Conservation (phyloP, 2,888 invertebrate genomes). For the Stegophylla sp. region DNA sequence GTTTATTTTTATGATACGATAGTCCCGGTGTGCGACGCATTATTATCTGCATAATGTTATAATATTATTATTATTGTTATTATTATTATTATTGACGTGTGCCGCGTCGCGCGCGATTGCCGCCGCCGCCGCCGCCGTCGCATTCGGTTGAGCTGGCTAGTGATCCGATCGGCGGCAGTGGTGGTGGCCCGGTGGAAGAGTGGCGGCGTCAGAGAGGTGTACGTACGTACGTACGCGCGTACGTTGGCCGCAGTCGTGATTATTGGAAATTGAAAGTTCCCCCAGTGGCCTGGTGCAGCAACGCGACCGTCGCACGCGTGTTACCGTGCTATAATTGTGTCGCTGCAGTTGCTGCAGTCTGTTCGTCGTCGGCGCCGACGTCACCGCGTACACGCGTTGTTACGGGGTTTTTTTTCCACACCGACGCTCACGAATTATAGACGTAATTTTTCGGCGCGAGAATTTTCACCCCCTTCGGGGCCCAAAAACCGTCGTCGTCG, state of each 20-base stretch:
- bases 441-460: not conserved
- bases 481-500: not conserved
- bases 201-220: not conserved
- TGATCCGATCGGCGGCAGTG: no score
- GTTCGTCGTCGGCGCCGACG: not conserved
- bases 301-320: slow-evolving; percentile 7
- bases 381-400: no score
- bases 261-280: slow-evolving; percentile 47
- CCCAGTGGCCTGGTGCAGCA: slow-evolving; percentile 18
- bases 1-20: no score
- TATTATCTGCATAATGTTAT: no score
- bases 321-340: not conserved
- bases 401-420: not conserved
- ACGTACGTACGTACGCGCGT: no score
- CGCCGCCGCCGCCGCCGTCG: not conserved
- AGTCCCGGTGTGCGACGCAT: no score
- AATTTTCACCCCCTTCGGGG: no score
- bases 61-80: no score
- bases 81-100: no score
- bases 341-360: not conserved
- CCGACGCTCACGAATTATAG: not conserved
- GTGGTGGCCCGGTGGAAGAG: not conserved
- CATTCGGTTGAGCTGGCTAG: not conserved
- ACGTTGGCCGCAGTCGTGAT: slow-evolving; percentile 4
- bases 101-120: not conserved